These are phyloP conservation scores for Hippopotamus amphibius DNA, from an alignment of 2,113 vertebrate species.

Conservation along the genomic window DNA sequence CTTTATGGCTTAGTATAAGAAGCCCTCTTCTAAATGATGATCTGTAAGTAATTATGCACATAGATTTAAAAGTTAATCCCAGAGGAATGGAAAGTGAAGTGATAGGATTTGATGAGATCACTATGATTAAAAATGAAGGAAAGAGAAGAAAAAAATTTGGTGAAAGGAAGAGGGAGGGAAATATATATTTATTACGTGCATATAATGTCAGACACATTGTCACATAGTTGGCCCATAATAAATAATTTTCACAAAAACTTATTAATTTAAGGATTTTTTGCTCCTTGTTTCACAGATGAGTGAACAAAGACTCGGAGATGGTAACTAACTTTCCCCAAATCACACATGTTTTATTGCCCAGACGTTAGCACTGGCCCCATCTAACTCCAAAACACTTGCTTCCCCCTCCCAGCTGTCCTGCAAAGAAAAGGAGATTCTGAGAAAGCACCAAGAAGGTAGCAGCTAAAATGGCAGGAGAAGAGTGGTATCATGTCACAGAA, in stretches of 20 bases:
- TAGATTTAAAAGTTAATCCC: not conserved
- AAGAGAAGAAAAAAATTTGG: not conserved
- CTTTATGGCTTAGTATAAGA: not conserved
- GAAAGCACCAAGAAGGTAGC: not conserved
- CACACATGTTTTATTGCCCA: not conserved
- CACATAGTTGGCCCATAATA: not conserved
- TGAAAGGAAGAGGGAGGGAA: not conserved
- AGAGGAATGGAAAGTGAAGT: not conserved
- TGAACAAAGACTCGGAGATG: not conserved
- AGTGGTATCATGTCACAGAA: not conserved
- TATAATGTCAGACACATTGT: not conserved
- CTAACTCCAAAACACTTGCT: not conserved
- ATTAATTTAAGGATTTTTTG: not conserved
- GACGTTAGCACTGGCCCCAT: not conserved
- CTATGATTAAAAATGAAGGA: not conserved
- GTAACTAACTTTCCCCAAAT: not conserved
- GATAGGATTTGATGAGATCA: not conserved
- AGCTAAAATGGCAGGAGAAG: not conserved
- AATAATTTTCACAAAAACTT: constrained; percentile 43
- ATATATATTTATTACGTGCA: not conserved
- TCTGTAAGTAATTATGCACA: not conserved
- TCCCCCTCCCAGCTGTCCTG: not conserved
- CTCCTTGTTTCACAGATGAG: not conserved
- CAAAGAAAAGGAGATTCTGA: not conserved
- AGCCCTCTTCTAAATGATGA: not conserved